These are phyloP conservation scores for Parelbella ahira DNA, from an alignment of 2,888 invertebrate species.

Conservation along the genomic window DNA sequence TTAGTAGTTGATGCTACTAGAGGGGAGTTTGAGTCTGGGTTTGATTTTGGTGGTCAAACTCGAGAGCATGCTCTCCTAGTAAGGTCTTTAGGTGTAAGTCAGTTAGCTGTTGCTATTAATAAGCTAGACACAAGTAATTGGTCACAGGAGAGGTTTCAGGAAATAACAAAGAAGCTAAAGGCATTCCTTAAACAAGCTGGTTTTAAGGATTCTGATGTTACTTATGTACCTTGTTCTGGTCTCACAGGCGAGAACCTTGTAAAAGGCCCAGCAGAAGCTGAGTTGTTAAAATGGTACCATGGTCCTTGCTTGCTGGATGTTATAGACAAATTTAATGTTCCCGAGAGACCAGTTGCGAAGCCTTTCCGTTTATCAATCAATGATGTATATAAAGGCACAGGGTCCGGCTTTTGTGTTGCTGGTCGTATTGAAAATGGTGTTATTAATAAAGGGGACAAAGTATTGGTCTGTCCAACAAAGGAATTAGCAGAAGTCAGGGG, in stretches of 20 bases:
- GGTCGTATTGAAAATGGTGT: constrained; percentile 96
- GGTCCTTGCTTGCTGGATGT: constrained; percentile 92
- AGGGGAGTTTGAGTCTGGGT: constrained; percentile 99
- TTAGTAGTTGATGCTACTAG: constrained; percentile 97
- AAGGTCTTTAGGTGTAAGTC: constrained; percentile 92
- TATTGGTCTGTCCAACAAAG: constrained; percentile 91
- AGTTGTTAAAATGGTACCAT: constrained; percentile 86
- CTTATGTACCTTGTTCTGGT: constrained; percentile 97
- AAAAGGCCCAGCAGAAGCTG: constrained; percentile 82
- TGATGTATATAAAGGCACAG: constrained; percentile 96
- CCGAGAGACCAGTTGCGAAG: constrained; percentile 91
- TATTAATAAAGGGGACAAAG: constrained; percentile 91
- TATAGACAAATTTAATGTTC: constrained; percentile 92
- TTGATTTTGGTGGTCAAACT: constrained; percentile 98
- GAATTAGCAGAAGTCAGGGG: constrained; percentile 92
- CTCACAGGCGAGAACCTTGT: constrained; percentile 96
- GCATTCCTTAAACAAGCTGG: constrained; percentile 94
- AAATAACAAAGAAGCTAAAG: constrained; percentile 91
- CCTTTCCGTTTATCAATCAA: constrained; percentile 95
- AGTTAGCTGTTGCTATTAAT: constrained; percentile 96
- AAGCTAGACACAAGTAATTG: constrained; percentile 98
- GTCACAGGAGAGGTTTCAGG: constrained; percentile 94
- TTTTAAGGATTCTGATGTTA: constrained; percentile 91
- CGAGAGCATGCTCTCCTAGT: constrained; percentile 98
- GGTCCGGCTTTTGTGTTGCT: constrained; percentile 93